Evolutionary conservation across 1,140 invertebrate genomes (phyloP), one percentile per base, ranked within the genome.

Genomic region (Schmidtea mediterranea): DNA sequence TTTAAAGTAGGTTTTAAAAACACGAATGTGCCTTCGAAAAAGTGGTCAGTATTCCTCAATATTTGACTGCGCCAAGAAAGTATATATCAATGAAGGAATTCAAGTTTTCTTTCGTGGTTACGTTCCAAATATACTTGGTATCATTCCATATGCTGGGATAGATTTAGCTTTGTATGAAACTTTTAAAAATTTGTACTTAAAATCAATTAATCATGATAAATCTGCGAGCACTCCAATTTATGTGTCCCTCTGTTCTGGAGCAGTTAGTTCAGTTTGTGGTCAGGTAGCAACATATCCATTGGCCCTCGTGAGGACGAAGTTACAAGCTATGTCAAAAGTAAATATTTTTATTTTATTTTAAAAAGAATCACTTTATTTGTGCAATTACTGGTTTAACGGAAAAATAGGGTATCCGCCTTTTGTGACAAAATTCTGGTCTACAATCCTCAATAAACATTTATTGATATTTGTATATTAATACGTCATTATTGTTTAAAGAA

Each of bases 61-160:
- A 43, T 58, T 75, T 18, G 82, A 95, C 69, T 86, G 87, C 52
- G 80, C 79, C 0, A 71, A 68, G 43, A 86, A 90, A 61, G 87
- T 98, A 55, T 83, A 81, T 58, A 68, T 61, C 43, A 68, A 74
- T 48, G 89, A 90, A 63, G 89, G 92, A 16, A 57, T 78, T 13
- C 71, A 68, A 52, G 78, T 75, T 55, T 97, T 97, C 69, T 98
- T 92, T 63, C 52, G 62, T 46, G 70, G 71, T 2, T 72, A 70
- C 69, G 69, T 95, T 66, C 89, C 90, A 52, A 98, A 98, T 72
- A 75, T 97, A 26, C 66, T 97, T 45, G 92, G 92, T 36, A 98
- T 98, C 58, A 76, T 97, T 61, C 92, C 90, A 2, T 97, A 98
- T 64, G 90, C 92, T 26, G 92, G 92, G 53, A 95, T 97, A 52